Conservation (phyloP, 1,140 invertebrate species). For the Macrosteles quadrilineatus region DNA sequence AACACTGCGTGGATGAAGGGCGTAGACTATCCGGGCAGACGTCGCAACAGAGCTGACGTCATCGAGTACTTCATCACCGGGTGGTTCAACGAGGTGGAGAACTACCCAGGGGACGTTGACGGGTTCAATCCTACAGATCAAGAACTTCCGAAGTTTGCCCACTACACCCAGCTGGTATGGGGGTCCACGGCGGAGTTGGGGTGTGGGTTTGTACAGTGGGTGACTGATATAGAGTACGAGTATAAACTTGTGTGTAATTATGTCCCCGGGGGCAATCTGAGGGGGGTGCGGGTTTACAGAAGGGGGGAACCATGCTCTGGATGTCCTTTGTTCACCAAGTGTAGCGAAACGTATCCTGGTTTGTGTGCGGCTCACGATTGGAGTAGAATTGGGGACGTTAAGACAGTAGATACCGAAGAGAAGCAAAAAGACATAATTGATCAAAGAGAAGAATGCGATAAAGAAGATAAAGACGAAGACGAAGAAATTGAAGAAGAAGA, state of each 20-base stretch:
- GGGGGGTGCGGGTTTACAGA: neutral
- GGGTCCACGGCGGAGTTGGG: neutral
- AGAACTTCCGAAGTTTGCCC: neutral
- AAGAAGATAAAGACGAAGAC: too few relatives aligned
- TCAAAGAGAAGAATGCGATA: too few relatives aligned
- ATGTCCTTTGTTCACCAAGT: neutral
- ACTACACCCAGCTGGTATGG: neutral
- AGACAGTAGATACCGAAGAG: too few relatives aligned
- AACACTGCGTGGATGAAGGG: neutral
- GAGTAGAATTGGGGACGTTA: too few relatives aligned
- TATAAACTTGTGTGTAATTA: slow-evolving; percentile 1
- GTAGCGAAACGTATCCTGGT: neutral
- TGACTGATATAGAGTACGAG: neutral
- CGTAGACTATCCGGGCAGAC: neutral
- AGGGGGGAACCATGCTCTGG: neutral
- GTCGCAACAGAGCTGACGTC: neutral
- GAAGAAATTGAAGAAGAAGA: too few relatives aligned
- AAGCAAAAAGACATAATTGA: too few relatives aligned
- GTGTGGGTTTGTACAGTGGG: neutral
- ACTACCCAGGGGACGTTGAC: neutral
- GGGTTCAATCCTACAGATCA: neutral
- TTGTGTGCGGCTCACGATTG: neutral
- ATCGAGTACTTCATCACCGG: neutral
- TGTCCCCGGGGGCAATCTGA: neutral
- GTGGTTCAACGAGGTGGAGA: neutral